Conservation (phyloP, 2,797 vertebrate genomes). For the Vultur gryphus region DNA sequence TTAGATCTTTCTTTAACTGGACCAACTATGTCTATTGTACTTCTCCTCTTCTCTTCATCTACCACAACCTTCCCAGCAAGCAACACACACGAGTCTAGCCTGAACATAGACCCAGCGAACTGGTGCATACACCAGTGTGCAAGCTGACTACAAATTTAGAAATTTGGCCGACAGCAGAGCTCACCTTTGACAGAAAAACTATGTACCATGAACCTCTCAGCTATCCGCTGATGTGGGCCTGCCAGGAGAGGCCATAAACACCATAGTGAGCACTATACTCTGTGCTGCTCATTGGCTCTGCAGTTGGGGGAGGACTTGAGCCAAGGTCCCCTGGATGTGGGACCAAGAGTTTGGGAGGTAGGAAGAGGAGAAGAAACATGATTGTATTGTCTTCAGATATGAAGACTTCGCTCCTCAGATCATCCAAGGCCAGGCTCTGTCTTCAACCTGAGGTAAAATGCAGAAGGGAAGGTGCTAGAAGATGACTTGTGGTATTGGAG, state of each 20-base stretch:
- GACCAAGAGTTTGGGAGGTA: not conserved
- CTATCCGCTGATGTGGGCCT: too few species aligned
- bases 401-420: not conserved
- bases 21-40: not conserved
- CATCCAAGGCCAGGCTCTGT: not conserved
- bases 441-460: not conserved
- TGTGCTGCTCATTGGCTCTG: not conserved
- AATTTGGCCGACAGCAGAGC: fast-evolving
- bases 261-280: not conserved
- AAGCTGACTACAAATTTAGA: not conserved
- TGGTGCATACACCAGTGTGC: fast-evolving
- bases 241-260: not conserved
- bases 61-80: not conserved
- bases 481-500: not conserved
- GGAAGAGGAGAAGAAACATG: not conserved
- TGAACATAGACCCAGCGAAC: not conserved
- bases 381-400: not conserved
- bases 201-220: not conserved
- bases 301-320: fast-evolving
- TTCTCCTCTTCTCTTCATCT: not conserved
- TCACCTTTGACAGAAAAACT: not conserved
- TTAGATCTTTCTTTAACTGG: not conserved
- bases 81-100: fast-evolving
- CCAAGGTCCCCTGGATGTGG: not conserved
- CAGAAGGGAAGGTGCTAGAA: not conserved